Base-by-base conservation (phyloP, 2,113 vertebrate species). In the Barnardius zonarius region DNA sequence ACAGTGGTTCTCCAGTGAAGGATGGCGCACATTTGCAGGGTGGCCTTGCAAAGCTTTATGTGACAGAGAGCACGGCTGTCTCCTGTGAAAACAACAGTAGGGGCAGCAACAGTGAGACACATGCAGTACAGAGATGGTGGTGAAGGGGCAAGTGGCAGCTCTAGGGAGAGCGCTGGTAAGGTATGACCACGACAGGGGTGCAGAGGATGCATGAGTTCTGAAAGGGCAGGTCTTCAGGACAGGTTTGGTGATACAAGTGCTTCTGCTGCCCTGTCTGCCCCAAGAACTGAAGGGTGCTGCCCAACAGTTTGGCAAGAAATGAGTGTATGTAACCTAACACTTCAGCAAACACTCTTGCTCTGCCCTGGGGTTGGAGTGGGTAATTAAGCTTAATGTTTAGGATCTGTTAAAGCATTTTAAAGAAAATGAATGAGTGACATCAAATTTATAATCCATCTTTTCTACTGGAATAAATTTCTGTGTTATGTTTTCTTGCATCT, bases 361-460 rank as follows among this genome's bases (percentile, higher is more conserved):
- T 94, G 46, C 41, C 69, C 48, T 57, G 41, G 37, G 11, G 24
- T 25, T 90, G 57, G 25, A 72, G 63, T 43, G 46, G 41, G 83
- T 76, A 96, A 83, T 62, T 52, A 77, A 17, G 1, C 30, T 83
- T 92, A 67, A 78, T 48, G 49, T 59, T 73, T 80, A 76, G 49
- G 12, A 51, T 85, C 66, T 77, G 19, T 86, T 92, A 64, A 64
- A 88, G 19, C 54, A 64, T 83, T 90, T 82, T 59, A 61, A 82
- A 91, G 39, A 5, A 88, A 93, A 64, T 55, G 30, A 96, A 64
- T 54, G 33, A 49, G 10, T 11, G 49, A 82, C 41, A 76, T 79
- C n/a, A 80, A 83, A 87, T 90, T 83, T 80, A 87, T 70, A 80
- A 78, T 51, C 31, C 49, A 30, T 86, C 59, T 23, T 85, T 95